phyloP scores from a whole-genome alignment of 1,140 invertebrate genomes.

The Armadillidium nasatum region DNA sequence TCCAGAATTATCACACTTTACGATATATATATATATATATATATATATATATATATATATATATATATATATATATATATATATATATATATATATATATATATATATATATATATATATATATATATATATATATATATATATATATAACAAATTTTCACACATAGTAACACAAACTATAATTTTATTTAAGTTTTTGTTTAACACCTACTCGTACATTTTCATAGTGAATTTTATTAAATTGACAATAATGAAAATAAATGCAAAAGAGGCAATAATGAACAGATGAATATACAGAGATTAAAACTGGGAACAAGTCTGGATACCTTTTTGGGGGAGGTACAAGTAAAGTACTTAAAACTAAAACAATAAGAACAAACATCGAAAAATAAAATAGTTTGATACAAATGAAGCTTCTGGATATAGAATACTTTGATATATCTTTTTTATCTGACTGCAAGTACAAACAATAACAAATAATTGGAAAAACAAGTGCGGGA shows the following conservation, averaged over 20 bases:
- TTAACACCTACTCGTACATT: neutral
- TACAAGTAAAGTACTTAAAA: slow-evolving; percentile 46
- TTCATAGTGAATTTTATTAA: neutral
- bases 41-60: no score
- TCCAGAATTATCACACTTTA: no score
- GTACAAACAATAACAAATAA: slow-evolving; percentile 52
- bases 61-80: no score
- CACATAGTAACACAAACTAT: no score
- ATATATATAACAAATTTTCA: no score
- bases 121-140: no score
- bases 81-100: no score
- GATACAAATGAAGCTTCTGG: slow-evolving; percentile 59
- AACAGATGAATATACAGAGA: slow-evolving; percentile 72
- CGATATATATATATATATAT: no score
- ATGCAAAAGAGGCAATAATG: slow-evolving; percentile 78
- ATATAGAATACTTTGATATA: slow-evolving; percentile 47
- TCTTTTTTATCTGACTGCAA: slow-evolving; percentile 18
- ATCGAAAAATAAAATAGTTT: slow-evolving; percentile 48
- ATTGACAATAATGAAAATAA: slow-evolving; percentile 66
- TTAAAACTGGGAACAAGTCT: slow-evolving; percentile 75
- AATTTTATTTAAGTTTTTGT: no score
- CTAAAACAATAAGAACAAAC: slow-evolving; percentile 52
- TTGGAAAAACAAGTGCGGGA: slow-evolving; percentile 51
- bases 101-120: no score
- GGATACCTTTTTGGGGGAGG: slow-evolving; percentile 69